Conservation (phyloP, 2,797 vertebrate species). For the Mastacembelus armatus region DNA sequence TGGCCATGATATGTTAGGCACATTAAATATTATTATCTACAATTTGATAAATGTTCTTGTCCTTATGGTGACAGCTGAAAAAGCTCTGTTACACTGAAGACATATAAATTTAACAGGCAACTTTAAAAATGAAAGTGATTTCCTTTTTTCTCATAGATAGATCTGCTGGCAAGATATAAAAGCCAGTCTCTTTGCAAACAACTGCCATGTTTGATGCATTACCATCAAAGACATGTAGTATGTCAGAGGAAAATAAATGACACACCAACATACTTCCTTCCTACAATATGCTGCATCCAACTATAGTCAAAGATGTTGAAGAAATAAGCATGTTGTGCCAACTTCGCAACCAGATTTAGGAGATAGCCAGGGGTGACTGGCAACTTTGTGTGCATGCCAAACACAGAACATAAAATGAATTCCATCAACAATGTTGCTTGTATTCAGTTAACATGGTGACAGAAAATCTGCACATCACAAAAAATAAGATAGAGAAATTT, state of each 20-base stretch:
- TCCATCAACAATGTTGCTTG: not conserved
- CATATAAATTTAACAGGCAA: not conserved
- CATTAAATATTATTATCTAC: not conserved
- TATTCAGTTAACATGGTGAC: slow-evolving; percentile 15
- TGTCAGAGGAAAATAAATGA: slow-evolving; percentile 18
- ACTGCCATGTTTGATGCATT: slow-evolving; percentile 8
- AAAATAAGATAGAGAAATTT: not conserved
- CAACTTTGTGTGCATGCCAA: slow-evolving; percentile 1
- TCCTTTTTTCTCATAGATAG: not conserved
- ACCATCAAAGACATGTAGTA: slow-evolving; percentile 26
- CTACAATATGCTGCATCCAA: slow-evolving; percentile 8
- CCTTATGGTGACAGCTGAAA: too few relatives aligned
- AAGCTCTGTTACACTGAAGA: too few relatives aligned
- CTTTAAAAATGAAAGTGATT: slow-evolving; percentile 16
- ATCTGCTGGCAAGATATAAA: slow-evolving; percentile 22
- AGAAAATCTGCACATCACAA: slow-evolving; percentile 6
- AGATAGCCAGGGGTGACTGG: slow-evolving; percentile 23
- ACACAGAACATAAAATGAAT: not conserved
- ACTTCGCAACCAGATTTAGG: slow-evolving; percentile 18
- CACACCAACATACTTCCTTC: not conserved
- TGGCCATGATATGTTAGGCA: not conserved
- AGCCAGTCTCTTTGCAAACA: slow-evolving; percentile 8
- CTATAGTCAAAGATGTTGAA: slow-evolving; percentile 20
- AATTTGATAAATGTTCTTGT: too few relatives aligned
- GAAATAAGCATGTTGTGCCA: slow-evolving; percentile 6